Evolutionary conservation across 2,797 vertebrate species (phyloP).

Genomic region (Liparis tanakae): DNA sequence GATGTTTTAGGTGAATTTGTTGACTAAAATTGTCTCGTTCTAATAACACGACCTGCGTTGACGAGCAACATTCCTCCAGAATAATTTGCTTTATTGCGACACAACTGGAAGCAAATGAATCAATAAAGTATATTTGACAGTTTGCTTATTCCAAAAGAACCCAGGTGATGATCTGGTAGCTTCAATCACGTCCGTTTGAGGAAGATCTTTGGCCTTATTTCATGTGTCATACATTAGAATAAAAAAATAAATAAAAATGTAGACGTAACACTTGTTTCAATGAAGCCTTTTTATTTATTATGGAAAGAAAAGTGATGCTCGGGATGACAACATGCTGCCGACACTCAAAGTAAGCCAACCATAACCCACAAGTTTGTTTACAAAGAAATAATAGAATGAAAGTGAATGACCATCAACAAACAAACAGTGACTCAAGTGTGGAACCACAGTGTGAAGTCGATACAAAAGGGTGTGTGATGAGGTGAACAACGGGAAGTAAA

Average conservation of each 20-base stretch:
- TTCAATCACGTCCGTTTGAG: no score
- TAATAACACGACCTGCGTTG: background rate
- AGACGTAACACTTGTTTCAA: constrained; percentile 60
- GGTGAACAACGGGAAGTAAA: no score
- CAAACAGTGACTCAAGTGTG: constrained; percentile 59
- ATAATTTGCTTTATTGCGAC: constrained; percentile 85
- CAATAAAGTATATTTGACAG: constrained; percentile 11
- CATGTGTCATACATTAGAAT: constrained; percentile 12
- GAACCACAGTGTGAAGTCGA: constrained; percentile 76
- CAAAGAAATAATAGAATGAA: constrained; percentile 15
- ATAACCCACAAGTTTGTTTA: constrained; percentile 27
- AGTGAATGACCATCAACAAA: constrained; percentile 40
- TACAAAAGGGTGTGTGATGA: constrained; percentile 49
- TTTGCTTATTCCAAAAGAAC: constrained; percentile 36
- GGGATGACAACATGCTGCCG: constrained; percentile 57
- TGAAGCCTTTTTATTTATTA: constrained; percentile 72
- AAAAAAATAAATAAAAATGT: constrained; percentile 12
- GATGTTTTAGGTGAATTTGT: background rate
- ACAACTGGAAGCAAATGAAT: constrained; percentile 64
- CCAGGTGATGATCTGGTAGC: constrained; percentile 41
- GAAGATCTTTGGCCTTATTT: constrained; percentile 63
- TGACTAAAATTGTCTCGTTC: background rate
- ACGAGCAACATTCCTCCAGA: constrained; percentile 48
- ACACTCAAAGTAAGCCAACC: constrained; percentile 56
- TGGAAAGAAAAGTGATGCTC: constrained; percentile 62